Percentiles rank a stretch among this genome's conserved stretches.
phyloP scores from a whole-genome alignment of 2,888 invertebrate genomes.

The Scaptomyza reducta region DNA sequence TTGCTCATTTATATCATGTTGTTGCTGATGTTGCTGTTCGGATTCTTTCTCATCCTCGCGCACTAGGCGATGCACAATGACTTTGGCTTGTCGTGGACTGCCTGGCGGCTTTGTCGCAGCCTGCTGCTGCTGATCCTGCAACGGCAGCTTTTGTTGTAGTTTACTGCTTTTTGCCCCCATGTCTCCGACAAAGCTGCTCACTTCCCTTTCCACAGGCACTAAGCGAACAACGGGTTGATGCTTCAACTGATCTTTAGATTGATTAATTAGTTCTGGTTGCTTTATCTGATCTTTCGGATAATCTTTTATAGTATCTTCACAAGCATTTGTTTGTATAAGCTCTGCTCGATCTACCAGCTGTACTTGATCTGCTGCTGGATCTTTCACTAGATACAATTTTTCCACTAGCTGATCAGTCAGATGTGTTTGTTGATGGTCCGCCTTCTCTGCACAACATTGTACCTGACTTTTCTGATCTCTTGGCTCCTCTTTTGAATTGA shows the following conservation, averaged over 20 bases:
- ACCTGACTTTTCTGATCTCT: not conserved
- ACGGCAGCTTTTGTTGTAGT: slow-evolving; percentile 47
- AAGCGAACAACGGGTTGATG: slow-evolving; percentile 28
- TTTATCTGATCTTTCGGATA: not conserved
- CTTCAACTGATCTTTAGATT: not conserved
- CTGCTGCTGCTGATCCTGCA: slow-evolving; percentile 20
- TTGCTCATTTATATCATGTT: not conserved
- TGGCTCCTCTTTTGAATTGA: not conserved
- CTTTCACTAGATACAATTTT: no score
- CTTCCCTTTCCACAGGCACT: slow-evolving; percentile 32
- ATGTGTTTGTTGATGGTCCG: no score
- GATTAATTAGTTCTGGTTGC: not conserved
- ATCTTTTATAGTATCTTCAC: not conserved
- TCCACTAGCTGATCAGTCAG: no score
- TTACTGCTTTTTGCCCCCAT: slow-evolving; percentile 72
- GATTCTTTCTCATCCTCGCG: slow-evolving; percentile 11
- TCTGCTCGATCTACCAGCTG: no score
- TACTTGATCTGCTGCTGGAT: not conserved
- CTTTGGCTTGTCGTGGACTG: slow-evolving; percentile 68
- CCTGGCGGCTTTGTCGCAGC: slow-evolving; percentile 49
- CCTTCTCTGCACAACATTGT: not conserved
- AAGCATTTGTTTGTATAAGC: not conserved
- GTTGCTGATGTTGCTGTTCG: slow-evolving; percentile 6
- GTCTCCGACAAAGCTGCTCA: not conserved
- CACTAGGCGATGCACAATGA: slow-evolving; percentile 76